Conservation (phyloP, 2,888 invertebrate genomes). For the Euclidia mi region DNA sequence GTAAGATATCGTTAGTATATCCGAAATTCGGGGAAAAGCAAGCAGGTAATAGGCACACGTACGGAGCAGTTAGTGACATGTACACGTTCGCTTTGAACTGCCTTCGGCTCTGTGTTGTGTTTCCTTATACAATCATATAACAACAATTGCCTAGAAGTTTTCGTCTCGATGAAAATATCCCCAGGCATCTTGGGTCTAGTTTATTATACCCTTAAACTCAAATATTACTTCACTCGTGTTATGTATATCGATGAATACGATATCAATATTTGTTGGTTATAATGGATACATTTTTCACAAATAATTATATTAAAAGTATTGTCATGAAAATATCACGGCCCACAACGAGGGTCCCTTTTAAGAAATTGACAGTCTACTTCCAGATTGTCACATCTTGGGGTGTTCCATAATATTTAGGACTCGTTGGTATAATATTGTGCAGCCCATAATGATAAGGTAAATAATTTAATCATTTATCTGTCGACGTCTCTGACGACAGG, state of each 20-base stretch:
- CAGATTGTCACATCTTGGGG: too few relatives aligned
- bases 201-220: constrained; percentile 48
- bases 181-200: constrained; percentile 34
- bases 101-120: constrained; percentile 63
- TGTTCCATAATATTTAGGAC: too few relatives aligned
- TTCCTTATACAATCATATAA: constrained; percentile 57
- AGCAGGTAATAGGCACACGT: constrained; percentile 29
- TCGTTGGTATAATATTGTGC: too few relatives aligned
- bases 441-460: too few relatives aligned
- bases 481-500: too few relatives aligned
- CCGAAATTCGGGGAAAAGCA: constrained; percentile 6
- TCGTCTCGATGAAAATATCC: constrained; percentile 46
- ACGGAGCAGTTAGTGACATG: constrained; percentile 19
- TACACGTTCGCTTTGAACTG: constrained; percentile 46
- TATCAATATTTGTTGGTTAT: too few relatives aligned
- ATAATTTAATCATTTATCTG: too few relatives aligned
- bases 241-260: constrained; percentile 4
- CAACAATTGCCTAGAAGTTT: constrained; percentile 47
- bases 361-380: too few relatives aligned
- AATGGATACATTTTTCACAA: too few relatives aligned
- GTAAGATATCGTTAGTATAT: constrained; percentile 15
- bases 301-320: too few relatives aligned
- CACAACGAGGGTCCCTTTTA: too few relatives aligned
- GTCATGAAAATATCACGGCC: too few relatives aligned
- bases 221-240: constrained; percentile 54